phyloP scores from a whole-genome alignment of 2,888 invertebrate species.

The Ditula angustiorana region DNA sequence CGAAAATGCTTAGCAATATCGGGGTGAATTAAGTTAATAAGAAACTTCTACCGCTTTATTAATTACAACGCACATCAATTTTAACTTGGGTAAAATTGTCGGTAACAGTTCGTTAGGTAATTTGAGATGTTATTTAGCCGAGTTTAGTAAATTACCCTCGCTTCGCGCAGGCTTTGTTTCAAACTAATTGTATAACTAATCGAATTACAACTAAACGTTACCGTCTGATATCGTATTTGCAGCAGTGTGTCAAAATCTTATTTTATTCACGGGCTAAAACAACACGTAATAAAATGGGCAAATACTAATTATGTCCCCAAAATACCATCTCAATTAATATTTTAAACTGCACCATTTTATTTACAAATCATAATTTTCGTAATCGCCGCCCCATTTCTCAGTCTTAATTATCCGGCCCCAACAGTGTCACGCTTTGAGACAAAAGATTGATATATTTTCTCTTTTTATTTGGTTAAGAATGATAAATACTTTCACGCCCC shows the following conservation, averaged over 20 bases:
- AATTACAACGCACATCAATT: conserved; percentile 9
- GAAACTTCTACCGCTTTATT: conserved; percentile 1
- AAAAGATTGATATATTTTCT: conserved; percentile 80
- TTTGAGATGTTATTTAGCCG: conserved; percentile 10
- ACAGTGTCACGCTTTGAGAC: conserved; percentile 62
- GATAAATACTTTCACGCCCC: conserved; percentile 67
- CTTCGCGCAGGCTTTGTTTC: conserved; percentile 15
- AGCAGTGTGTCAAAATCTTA: neutral
- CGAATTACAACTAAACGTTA: conserved; percentile 5
- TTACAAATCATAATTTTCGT: conserved; percentile 78
- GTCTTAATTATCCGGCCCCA: conserved; percentile 70
- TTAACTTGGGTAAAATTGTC: neutral
- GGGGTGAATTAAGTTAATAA: neutral
- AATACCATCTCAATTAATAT: conserved; percentile 4
- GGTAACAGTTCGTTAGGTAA: conserved; percentile 23
- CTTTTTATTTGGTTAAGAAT: conserved; percentile 77
- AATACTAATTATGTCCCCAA: neutral
- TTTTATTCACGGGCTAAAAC: neutral
- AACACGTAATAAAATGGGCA: neutral
- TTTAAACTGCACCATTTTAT: conserved; percentile 17
- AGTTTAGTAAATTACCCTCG: conserved; percentile 21
- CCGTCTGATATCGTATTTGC: neutral
- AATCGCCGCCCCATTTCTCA: conserved; percentile 75
- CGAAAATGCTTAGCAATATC: conserved; percentile 5
- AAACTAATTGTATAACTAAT: conserved; percentile 7